Conservation (phyloP, 2,113 vertebrate genomes). For the Tinamus guttatus region DNA sequence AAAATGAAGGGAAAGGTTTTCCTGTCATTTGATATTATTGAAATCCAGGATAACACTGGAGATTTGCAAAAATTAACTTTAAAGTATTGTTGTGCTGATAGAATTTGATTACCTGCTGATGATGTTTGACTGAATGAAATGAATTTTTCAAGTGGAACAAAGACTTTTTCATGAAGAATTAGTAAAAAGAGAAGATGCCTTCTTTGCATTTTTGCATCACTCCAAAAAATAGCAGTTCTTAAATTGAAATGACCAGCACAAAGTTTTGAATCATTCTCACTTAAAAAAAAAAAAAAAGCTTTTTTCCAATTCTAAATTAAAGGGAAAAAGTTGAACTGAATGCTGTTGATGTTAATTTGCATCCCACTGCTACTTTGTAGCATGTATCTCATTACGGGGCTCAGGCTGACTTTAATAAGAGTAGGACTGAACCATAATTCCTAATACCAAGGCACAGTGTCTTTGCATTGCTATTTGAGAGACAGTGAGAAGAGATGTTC, state of each 20-base stretch:
- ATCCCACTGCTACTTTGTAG: background rate
- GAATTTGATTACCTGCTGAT: conserved; percentile 23
- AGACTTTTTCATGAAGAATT: background rate
- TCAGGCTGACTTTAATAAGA: background rate
- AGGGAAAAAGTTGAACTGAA: fast-evolving
- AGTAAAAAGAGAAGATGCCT: background rate
- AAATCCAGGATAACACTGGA: conserved; percentile 32
- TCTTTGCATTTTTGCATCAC: background rate
- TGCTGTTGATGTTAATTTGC: background rate
- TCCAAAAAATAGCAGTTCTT: background rate
- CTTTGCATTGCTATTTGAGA: background rate
- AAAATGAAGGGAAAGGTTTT: conserved; percentile 22
- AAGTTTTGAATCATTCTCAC: background rate
- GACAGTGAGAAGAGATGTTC: background rate
- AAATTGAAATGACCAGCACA: background rate
- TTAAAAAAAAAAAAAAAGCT: background rate
- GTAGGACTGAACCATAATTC: background rate
- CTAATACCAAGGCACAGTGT: background rate
- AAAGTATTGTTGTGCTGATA: conserved; percentile 21
- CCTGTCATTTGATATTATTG: conserved; percentile 35
- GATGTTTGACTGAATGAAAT: conserved; percentile 2
- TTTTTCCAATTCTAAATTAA: background rate
- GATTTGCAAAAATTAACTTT: conserved; percentile 35
- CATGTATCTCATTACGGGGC: background rate
- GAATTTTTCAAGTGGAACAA: conserved; percentile 28